A percentile compares a stretch with the other conserved stretches of the same genome.
These are phyloP conservation scores for Leontopithecus rosalia DNA, from an alignment of 2,797 vertebrate genomes.

Conservation along the genomic window DNA sequence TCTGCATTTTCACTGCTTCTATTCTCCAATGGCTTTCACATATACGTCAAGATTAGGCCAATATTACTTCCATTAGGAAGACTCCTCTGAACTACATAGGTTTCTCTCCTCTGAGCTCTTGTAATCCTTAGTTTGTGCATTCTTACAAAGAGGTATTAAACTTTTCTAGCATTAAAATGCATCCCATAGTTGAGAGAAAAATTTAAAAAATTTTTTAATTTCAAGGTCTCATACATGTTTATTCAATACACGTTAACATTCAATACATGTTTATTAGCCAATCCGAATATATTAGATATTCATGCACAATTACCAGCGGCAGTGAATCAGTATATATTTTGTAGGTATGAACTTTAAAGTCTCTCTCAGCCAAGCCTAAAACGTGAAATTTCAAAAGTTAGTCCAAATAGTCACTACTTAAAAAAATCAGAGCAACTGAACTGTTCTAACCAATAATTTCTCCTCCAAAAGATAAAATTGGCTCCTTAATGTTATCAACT, in stretches of 20 bases:
- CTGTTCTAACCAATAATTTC: slow-evolving; percentile 4
- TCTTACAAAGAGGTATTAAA: background rate
- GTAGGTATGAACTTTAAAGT: slow-evolving; percentile 19
- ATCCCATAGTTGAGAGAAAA: background rate
- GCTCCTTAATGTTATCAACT: slow-evolving; percentile 46
- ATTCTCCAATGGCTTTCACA: background rate
- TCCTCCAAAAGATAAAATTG: slow-evolving; percentile 52
- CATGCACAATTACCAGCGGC: background rate
- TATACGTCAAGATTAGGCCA: background rate
- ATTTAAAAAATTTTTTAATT: background rate
- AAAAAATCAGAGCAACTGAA: background rate
- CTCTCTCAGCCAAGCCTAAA: background rate
- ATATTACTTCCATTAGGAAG: background rate
- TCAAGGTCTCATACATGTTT: background rate
- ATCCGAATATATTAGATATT: background rate
- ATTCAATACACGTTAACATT: background rate
- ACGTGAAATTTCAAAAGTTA: slow-evolving; percentile 38
- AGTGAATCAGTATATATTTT: background rate
- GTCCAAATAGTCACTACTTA: slow-evolving; percentile 12
- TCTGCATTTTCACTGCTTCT: background rate
- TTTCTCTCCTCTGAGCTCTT: background rate
- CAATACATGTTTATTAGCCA: background rate
- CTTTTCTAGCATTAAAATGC: background rate
- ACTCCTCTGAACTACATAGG: background rate
- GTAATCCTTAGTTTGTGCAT: background rate